Conservation (phyloP, 2,113 vertebrate species). For the Columba livia region DNA sequence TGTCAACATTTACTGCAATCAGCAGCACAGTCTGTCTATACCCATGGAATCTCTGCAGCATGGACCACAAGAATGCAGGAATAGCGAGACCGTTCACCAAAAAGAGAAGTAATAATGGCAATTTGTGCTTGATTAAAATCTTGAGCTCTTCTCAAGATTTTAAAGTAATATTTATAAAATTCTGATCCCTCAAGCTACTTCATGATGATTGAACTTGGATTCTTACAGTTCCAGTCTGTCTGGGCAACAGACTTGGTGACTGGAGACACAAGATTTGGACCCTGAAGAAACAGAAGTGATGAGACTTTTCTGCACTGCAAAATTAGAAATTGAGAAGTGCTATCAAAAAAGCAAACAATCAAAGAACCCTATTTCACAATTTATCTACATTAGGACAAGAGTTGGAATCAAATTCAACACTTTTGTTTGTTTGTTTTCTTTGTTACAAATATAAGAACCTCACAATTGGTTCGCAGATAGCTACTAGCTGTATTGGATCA, state of each 20-base stretch:
- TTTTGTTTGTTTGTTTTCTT: neutral
- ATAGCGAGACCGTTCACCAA: accelerated
- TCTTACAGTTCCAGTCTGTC: neutral
- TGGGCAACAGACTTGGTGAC: neutral
- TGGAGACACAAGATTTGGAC: neutral
- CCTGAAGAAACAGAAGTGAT: neutral
- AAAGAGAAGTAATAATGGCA: neutral
- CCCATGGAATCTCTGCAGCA: neutral
- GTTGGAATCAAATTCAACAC: neutral
- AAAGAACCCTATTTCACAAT: neutral
- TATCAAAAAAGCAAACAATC: neutral
- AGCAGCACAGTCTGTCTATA: neutral
- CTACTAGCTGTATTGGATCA: neutral
- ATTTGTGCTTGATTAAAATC: neutral
- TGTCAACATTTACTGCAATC: accelerated
- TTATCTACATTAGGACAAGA: neutral
- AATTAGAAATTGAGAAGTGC: neutral
- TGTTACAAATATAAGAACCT: neutral
- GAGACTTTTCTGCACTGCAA: neutral
- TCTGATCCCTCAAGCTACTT: neutral
- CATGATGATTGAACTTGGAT: neutral
- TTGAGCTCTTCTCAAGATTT: neutral
- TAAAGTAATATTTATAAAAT: neutral
- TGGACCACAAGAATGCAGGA: neutral
- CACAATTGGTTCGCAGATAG: neutral